phyloP scores from a whole-genome alignment of 1,140 invertebrate genomes.

The Caenorhabditis inopinata region DNA sequence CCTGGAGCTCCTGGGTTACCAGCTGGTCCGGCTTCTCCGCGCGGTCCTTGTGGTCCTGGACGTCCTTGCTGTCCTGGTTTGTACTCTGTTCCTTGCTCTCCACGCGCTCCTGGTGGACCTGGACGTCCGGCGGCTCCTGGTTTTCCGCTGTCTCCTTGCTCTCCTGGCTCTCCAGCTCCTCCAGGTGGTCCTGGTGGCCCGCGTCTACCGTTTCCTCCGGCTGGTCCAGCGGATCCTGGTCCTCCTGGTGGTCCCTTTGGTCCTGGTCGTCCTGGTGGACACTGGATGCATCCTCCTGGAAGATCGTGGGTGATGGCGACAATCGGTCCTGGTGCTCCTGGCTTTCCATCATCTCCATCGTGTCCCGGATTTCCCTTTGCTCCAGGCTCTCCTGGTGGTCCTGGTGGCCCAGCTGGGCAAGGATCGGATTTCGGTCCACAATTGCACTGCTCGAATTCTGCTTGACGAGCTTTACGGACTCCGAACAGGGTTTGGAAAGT shows the following conservation, averaged over 20 bases:
- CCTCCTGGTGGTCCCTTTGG: slow-evolving; percentile 41
- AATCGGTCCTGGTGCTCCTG: slow-evolving; percentile 43
- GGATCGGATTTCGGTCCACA: slow-evolving; percentile 39
- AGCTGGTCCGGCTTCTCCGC: slow-evolving; percentile 36
- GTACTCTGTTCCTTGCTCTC: slow-evolving; percentile 39
- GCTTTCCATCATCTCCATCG: slow-evolving; percentile 40
- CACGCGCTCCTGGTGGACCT: slow-evolving; percentile 43
- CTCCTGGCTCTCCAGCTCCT: slow-evolving; percentile 31
- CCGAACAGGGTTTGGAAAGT: slow-evolving; percentile 42
- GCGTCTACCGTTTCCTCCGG: slow-evolving; percentile 38
- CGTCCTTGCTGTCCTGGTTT: slow-evolving; percentile 33
- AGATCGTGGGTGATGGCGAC: slow-evolving; percentile 40
- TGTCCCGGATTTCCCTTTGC: slow-evolving; percentile 38
- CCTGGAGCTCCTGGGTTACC: slow-evolving; percentile 43
- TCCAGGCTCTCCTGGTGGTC: slow-evolving; percentile 48
- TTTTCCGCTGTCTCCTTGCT: slow-evolving; percentile 32
- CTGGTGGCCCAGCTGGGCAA: slow-evolving; percentile 48
- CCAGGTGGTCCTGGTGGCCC: slow-evolving; percentile 39
- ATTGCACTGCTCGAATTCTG: slow-evolving; percentile 35
- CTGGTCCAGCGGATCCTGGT: slow-evolving; percentile 37
- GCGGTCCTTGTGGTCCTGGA: slow-evolving; percentile 33
- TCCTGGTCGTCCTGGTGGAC: slow-evolving; percentile 41
- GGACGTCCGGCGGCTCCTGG: slow-evolving; percentile 37
- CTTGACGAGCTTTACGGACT: slow-evolving; percentile 11
- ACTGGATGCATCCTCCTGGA: slow-evolving; percentile 44